Percentiles rank a stretch among this genome's conserved stretches.
phyloP scores from a whole-genome alignment of 1,140 invertebrate genomes.

The Sycobia sp. region DNA sequence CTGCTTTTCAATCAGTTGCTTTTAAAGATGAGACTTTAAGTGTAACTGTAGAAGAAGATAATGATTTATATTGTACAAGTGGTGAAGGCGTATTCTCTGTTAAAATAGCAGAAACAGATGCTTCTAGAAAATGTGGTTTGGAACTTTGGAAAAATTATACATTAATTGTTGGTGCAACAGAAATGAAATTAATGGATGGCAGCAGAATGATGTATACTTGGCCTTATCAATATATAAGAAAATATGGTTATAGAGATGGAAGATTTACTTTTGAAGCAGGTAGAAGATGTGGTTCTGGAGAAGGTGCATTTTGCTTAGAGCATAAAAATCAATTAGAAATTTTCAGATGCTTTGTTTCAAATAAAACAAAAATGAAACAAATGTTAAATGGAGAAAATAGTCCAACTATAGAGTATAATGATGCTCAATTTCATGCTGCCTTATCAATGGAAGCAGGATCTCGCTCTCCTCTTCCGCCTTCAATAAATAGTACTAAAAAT shows the following conservation, averaged over 20 bases:
- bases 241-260: slow-evolving; percentile 81
- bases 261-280: slow-evolving; percentile 91
- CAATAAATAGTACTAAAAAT: slow-evolving; percentile 64
- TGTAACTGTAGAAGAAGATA: slow-evolving; percentile 78
- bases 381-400: slow-evolving; percentile 71
- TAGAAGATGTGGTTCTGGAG: slow-evolving; percentile 83
- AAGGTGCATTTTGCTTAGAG: slow-evolving; percentile 81
- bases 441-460: slow-evolving; percentile 77
- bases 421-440: slow-evolving; percentile 75
- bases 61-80: slow-evolving; percentile 83
- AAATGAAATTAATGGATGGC: slow-evolving; percentile 74
- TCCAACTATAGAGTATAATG: slow-evolving; percentile 71
- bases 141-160: slow-evolving; percentile 71
- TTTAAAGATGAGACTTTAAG: slow-evolving; percentile 73
- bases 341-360: slow-evolving; percentile 75
- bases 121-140: slow-evolving; percentile 75
- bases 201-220: slow-evolving; percentile 77
- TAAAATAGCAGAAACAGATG: slow-evolving; percentile 77
- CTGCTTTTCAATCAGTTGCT: slow-evolving; percentile 79
- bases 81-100: slow-evolving; percentile 80
- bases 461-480: slow-evolving; percentile 74
- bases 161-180: slow-evolving; percentile 72
- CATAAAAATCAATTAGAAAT: slow-evolving; percentile 81
- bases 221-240: slow-evolving; percentile 84
- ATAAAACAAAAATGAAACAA: slow-evolving; percentile 86